These are phyloP conservation scores for Myxocyprinus asiaticus DNA, from an alignment of 2,113 vertebrate species.

Conservation along the genomic window DNA sequence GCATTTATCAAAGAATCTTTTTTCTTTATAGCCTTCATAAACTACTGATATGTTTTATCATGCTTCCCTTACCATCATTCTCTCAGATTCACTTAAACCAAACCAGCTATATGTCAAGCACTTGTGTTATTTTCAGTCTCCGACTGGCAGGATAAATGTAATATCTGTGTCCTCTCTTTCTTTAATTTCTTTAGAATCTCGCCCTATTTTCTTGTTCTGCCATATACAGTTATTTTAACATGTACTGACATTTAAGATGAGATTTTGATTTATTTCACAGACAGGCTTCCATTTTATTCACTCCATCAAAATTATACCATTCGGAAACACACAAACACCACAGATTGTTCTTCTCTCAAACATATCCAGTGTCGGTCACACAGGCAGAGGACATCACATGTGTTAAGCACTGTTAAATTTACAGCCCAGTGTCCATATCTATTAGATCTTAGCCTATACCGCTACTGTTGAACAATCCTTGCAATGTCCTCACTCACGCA, in stretches of 20 bases:
- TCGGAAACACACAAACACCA: background rate
- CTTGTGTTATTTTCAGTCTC: background rate
- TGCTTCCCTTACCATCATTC: background rate
- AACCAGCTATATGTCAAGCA: background rate
- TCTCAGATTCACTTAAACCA: background rate
- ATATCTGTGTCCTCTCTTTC: slow-evolving; percentile 16
- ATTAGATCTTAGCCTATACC: background rate
- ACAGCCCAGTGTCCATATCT: slow-evolving; percentile 14
- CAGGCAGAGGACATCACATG: background rate
- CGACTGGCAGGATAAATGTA: background rate
- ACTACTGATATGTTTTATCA: too few relatives aligned
- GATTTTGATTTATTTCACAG: slow-evolving; percentile 6
- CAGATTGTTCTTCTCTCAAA: background rate
- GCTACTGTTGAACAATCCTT: slow-evolving; percentile 6
- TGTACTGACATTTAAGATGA: slow-evolving; percentile 29
- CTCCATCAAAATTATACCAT: too few relatives aligned
- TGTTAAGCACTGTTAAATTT: slow-evolving; percentile 22
- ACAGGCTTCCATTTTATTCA: background rate
- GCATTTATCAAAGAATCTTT: too few relatives aligned
- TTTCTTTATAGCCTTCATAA: too few relatives aligned
- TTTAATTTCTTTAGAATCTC: slow-evolving; percentile 28
- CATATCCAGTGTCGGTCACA: background rate
- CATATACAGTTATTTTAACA: background rate
- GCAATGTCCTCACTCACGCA: slow-evolving; percentile 13
- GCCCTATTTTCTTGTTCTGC: background rate